phyloP scores from a whole-genome alignment of 2,888 invertebrate genomes.

The Amaurobius ferox region DNA sequence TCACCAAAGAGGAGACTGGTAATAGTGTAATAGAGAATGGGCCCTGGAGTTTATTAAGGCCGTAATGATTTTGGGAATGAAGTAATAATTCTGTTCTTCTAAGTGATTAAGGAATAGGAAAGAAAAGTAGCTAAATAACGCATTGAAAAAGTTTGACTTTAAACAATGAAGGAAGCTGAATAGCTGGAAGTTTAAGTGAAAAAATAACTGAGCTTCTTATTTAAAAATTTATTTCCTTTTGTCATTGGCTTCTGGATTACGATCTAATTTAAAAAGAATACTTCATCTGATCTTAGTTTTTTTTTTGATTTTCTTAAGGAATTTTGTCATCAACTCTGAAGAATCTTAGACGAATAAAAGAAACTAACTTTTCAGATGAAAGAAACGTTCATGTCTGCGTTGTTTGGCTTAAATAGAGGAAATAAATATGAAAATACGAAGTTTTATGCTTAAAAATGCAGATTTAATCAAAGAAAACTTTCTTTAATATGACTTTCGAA shows the following conservation, averaged over 20 bases:
- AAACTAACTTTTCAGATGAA: not conserved
- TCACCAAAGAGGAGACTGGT: slow-evolving; percentile 29
- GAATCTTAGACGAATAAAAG: not conserved
- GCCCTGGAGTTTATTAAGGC: slow-evolving; percentile 42
- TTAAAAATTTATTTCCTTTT: slow-evolving; percentile 15
- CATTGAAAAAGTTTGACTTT: not conserved
- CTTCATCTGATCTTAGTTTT: not conserved
- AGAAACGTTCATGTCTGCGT: not conserved
- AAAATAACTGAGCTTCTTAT: slow-evolving; percentile 3
- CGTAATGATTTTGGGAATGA: slow-evolving; percentile 52
- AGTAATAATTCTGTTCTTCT: slow-evolving; percentile 59
- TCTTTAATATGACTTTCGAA: too few species aligned
- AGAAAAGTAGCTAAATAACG: slow-evolving; percentile 25
- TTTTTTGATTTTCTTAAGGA: not conserved
- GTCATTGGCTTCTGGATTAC: not conserved
- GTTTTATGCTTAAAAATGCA: too few species aligned
- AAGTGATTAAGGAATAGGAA: slow-evolving; percentile 40
- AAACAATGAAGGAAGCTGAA: not conserved
- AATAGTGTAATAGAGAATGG: slow-evolving; percentile 14
- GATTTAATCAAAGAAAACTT: too few species aligned
- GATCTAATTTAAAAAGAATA: slow-evolving; percentile 19
- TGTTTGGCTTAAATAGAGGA: not conserved
- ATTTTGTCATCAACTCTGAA: not conserved
- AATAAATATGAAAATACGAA: not conserved
- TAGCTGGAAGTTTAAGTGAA: not conserved